These are phyloP conservation scores for Pegoplata infirma DNA, from an alignment of 2,888 invertebrate species.

Conservation along the genomic window DNA sequence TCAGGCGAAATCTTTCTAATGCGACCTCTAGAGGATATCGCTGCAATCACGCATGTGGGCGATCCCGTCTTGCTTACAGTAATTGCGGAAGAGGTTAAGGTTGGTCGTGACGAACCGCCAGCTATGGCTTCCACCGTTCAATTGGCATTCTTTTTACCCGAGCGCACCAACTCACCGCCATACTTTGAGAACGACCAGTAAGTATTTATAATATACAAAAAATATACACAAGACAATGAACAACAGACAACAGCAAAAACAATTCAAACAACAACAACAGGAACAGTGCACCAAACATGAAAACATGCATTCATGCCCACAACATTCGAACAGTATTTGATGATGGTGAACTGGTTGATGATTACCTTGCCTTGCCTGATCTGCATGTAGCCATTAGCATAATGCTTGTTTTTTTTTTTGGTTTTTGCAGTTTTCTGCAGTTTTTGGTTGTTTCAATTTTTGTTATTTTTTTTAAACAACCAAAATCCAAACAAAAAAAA, in stretches of 20 bases:
- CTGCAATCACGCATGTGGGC: conserved; percentile 88
- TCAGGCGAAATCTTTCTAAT: conserved; percentile 84
- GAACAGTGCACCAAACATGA: neutral
- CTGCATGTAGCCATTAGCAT: conserved; percentile 64
- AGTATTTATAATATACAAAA: too few relatives aligned
- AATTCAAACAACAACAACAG: conserved; percentile 49
- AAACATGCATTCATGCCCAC: conserved; percentile 11
- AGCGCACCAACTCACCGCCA: conserved; percentile 86
- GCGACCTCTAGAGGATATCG: conserved; percentile 87
- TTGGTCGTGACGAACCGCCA: conserved; percentile 85
- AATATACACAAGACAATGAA: conserved; percentile 43
- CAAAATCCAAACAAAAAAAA: neutral
- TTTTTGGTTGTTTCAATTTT: conserved; percentile 17
- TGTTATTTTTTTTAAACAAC: neutral
- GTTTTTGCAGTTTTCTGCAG: too few relatives aligned
- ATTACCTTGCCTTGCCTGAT: conserved; percentile 20
- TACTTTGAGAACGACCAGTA: conserved; percentile 89
- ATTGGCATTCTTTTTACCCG: conserved; percentile 89
- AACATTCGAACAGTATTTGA: neutral
- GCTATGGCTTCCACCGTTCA: conserved; percentile 90
- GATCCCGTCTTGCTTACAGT: conserved; percentile 90
- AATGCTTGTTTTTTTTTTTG: conserved; percentile 59
- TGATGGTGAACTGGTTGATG: conserved; percentile 30
- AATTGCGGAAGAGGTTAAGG: conserved; percentile 90
- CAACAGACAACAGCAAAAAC: neutral